These are phyloP conservation scores for Ispidina picta DNA, from an alignment of 2,797 vertebrate genomes.

Conservation along the genomic window DNA sequence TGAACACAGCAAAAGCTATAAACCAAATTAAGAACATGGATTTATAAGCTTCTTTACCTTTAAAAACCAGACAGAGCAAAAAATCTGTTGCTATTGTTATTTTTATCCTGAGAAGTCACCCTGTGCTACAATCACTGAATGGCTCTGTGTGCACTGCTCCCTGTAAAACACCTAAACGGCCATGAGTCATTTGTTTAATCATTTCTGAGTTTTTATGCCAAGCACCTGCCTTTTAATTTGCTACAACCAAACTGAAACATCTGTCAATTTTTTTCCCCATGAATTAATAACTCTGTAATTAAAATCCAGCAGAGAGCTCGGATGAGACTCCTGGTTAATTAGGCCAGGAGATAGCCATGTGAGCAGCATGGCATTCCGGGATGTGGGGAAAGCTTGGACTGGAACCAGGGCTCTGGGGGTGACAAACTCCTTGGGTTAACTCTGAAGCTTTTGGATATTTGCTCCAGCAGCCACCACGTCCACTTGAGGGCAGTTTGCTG, in stretches of 20 bases:
- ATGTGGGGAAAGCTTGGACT: background rate
- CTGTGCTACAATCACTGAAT: background rate
- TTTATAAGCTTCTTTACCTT: background rate
- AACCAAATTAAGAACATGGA: background rate
- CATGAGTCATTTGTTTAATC: constrained; percentile 16
- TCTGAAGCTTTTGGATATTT: background rate
- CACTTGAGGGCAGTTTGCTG: background rate
- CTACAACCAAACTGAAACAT: constrained; percentile 70
- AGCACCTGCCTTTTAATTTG: constrained; percentile 71
- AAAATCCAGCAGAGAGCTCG: constrained; percentile 75
- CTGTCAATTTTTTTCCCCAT: constrained; percentile 59
- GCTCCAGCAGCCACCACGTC: background rate
- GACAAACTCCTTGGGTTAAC: background rate
- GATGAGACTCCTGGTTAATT: constrained; percentile 68
- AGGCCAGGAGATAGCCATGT: constrained; percentile 38
- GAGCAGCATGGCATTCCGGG: background rate
- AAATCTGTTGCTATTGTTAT: background rate
- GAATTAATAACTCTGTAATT: constrained; percentile 77
- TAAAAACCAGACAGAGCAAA: background rate
- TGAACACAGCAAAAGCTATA: background rate
- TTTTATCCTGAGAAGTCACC: background rate
- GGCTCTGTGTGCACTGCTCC: background rate
- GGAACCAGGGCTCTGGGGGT: background rate
- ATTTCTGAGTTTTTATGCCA: constrained; percentile 40
- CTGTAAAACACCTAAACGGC: constrained; percentile 17